Evolutionary conservation across 2,797 vertebrate species (phyloP).

Genomic region (Otus scops): DNA sequence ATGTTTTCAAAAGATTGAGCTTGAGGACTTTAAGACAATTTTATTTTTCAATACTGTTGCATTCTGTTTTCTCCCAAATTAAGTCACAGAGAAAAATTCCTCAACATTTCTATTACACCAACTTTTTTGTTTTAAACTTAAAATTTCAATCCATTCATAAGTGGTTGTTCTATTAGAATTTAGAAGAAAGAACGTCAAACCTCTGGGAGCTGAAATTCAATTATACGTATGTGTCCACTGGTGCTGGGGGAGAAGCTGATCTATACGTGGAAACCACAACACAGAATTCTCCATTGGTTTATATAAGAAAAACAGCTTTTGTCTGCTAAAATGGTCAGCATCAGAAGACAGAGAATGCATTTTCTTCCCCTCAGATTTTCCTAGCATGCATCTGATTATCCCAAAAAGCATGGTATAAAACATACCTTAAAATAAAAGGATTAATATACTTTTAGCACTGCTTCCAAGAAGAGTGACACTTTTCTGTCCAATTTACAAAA

Average conservation of each 20-base stretch:
- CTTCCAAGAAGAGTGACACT: not conserved
- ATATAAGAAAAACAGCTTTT: not conserved
- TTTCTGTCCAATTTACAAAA: not conserved
- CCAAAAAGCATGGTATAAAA: not conserved
- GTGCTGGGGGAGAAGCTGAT: not conserved
- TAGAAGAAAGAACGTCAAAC: not conserved
- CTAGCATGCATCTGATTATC: not conserved
- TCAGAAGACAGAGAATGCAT: not conserved
- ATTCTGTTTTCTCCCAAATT: not conserved
- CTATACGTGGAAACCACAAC: slow-evolving; percentile 13
- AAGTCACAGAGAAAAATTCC: not conserved
- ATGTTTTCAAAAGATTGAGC: not conserved
- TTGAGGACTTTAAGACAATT: not conserved
- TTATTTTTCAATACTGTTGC: not conserved
- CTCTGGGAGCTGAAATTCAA: slow-evolving; percentile 35
- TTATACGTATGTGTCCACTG: not conserved
- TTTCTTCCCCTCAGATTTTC: not conserved
- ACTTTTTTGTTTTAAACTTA: not conserved
- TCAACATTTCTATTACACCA: not conserved
- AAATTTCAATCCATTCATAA: not conserved
- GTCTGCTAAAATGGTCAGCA: not conserved
- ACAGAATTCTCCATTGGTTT: not conserved
- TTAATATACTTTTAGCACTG: not conserved
- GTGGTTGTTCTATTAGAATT: not conserved
- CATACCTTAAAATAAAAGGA: not conserved